Evolutionary conservation across 2,888 invertebrate species (phyloP).

Genomic region (Chrysotoxum bicinctum): DNA sequence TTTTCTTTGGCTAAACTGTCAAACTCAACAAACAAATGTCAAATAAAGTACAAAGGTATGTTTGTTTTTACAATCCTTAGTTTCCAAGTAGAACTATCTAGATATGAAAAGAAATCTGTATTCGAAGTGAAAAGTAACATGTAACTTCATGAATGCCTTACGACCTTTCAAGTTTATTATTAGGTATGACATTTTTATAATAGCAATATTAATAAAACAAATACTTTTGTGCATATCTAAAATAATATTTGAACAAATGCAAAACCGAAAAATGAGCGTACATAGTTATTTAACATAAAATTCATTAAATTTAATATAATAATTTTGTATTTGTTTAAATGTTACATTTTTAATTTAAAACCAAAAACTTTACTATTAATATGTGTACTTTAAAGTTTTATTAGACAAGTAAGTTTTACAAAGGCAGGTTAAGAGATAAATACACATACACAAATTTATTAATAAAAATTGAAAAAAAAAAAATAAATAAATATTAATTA

Average conservation of each 20-base stretch:
- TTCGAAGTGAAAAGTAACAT: too few species aligned
- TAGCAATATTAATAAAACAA: background rate
- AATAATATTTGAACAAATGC: conserved; percentile 8
- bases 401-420: conserved; percentile 50
- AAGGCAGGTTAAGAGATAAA: conserved; percentile 54
- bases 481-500: conserved; percentile 66
- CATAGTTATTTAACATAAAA: conserved; percentile 16
- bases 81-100: too few species aligned
- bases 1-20: too few species aligned
- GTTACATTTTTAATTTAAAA: conserved; percentile 29
- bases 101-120: too few species aligned
- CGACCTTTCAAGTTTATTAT: background rate
- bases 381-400: conserved; percentile 4
- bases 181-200: background rate
- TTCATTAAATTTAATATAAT: conserved; percentile 5
- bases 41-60: too few species aligned
- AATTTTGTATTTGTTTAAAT: conserved; percentile 11
- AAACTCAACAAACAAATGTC: too few species aligned
- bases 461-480: conserved; percentile 73
- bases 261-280: conserved; percentile 12
- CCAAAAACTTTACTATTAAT: conserved; percentile 19
- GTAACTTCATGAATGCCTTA: background rate
- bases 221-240: conserved; percentile 12
- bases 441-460: conserved; percentile 59
- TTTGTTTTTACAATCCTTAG: too few species aligned